Conservation (phyloP, 2,888 invertebrate species). For the Trachelus stipa region DNA sequence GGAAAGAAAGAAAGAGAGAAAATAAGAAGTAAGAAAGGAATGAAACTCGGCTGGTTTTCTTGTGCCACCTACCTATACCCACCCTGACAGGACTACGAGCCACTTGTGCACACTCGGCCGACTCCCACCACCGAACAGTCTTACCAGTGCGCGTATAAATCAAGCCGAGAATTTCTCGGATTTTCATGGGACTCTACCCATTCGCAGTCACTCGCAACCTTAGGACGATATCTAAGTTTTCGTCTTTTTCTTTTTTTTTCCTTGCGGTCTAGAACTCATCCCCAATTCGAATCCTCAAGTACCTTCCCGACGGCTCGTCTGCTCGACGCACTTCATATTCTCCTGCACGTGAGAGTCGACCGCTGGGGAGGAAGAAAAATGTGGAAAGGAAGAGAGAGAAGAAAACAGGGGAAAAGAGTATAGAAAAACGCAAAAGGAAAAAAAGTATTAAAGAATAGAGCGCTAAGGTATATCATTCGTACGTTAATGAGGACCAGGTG, state of each 20-base stretch:
- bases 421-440: background rate
- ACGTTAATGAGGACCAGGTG: background rate
- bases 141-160: background rate
- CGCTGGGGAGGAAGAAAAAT: no score
- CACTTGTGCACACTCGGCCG: background rate
- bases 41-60: background rate
- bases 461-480: background rate
- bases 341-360: background rate
- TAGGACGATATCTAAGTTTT: background rate
- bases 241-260: background rate
- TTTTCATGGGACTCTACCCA: background rate
- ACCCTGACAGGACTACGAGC: background rate
- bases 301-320: background rate
- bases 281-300: background rate
- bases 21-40: background rate
- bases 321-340: background rate
- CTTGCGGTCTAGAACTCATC: background rate
- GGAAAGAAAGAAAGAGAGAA: background rate
- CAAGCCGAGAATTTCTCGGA: background rate
- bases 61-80: background rate
- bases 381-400: background rate
- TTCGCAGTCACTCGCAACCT: background rate
- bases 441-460: background rate
- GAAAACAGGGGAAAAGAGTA: background rate
- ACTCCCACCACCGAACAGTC: background rate